Evolutionary conservation across 2,888 invertebrate genomes (phyloP), one percentile per base, ranked within the genome.

Genomic region (Stegophylla sp.): DNA sequence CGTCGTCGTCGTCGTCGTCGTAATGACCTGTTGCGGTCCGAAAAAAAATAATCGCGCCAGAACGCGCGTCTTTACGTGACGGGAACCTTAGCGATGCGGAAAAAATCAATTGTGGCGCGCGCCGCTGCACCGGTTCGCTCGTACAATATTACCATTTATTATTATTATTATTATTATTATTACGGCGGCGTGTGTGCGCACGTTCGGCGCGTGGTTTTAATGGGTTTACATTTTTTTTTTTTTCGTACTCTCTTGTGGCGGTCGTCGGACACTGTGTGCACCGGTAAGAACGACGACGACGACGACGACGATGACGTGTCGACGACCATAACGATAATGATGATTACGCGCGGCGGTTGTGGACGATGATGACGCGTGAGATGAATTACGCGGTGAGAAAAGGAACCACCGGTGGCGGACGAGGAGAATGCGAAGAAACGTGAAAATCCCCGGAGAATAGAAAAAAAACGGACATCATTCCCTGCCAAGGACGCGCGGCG

Each of bases 401-500:
- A 20, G 26, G 26, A 23, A 45, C n/a, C n/a, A n/a, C n/a, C n/a
- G n/a, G n/a, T n/a, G n/a, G n/a, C 48, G 17, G n/a, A 59, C 59
- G 59, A 41, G 56, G 7, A 17, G 53, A 71, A 23, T 1, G 15
- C n/a, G 13, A 17, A 59, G 23, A 43, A 59, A 41, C 23, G 73
- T 28, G 7, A 34, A 34, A 34, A 5, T 34, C 34, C 34, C 34
- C 34, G 34, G 45, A n/a, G n/a, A n/a, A n/a, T n/a, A n/a, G n/a
- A 63, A 17, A 74, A 63, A 63, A 63, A 63, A 2, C 15, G 10
- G 48, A 61, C 12, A 45, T 73, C 59, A 56, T 77, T 59, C 43
- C 26, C 45, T 4, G 26, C 28, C 77, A 77, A 77, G 77, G 77
- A 43, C 75, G 66, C 26, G 63, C 41, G 67, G n/a, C n/a, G n/a